phyloP scores from a whole-genome alignment of 2,888 invertebrate genomes.

The Busseola fusca region DNA sequence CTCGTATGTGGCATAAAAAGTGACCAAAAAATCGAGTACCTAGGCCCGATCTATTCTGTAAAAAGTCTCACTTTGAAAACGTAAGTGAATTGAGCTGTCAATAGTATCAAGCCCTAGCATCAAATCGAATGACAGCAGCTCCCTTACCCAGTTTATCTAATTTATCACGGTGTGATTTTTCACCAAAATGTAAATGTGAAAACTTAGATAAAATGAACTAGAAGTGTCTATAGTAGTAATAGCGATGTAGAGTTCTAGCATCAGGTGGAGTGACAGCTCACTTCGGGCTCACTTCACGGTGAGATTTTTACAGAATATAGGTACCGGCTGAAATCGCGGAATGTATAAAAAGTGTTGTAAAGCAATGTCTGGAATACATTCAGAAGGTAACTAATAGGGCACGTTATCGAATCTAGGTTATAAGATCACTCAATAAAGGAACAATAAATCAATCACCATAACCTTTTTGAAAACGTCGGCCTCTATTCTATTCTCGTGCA shows the following conservation, averaged over 20 bases:
- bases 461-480: constrained; percentile 49
- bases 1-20: too few relatives aligned
- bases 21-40: neutral
- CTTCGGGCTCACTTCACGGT: neutral
- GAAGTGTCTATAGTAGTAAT: too few relatives aligned
- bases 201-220: too few relatives aligned
- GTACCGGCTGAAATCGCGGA: too few relatives aligned
- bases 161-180: too few relatives aligned
- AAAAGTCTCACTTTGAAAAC: neutral
- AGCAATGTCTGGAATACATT: neutral
- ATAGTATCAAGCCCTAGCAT: neutral
- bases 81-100: neutral
- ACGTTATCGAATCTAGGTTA: constrained; percentile 25
- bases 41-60: neutral
- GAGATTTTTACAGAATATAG: neutral
- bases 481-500: constrained; percentile 45
- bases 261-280: too few relatives aligned
- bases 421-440: constrained; percentile 31
- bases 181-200: too few relatives aligned
- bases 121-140: neutral
- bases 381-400: neutral
- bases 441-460: constrained; percentile 49
- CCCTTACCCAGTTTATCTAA: neutral
- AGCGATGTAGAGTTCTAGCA: too few relatives aligned
- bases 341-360: neutral